These are phyloP conservation scores for Latrodectus elegans DNA, from an alignment of 2,888 invertebrate species.

Conservation along the genomic window DNA sequence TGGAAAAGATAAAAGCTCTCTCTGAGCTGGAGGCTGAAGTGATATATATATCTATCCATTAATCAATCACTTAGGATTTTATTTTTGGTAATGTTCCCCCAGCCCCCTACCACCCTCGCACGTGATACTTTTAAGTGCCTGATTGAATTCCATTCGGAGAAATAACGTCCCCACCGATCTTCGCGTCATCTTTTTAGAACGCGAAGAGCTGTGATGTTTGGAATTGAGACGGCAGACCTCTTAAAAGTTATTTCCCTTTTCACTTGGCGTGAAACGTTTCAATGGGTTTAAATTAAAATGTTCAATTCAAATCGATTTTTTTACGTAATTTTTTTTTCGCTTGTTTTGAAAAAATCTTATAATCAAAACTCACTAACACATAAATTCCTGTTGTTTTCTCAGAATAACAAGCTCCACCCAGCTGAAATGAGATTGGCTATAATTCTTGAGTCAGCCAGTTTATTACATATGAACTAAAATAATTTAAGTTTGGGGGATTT, in stretches of 20 bases:
- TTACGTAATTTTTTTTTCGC: too few species aligned
- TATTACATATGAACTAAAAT: too few species aligned
- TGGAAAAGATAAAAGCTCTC: constrained; percentile 54
- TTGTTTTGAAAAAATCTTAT: neutral
- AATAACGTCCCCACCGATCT: constrained; percentile 5
- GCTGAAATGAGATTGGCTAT: constrained; percentile 15
- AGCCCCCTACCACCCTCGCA: neutral
- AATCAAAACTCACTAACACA: constrained; percentile 31
- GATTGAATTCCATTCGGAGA: constrained; percentile 42
- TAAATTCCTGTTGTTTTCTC: constrained; percentile 42
- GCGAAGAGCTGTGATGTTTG: constrained; percentile 51
- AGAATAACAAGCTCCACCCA: constrained; percentile 11
- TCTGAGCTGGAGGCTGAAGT: constrained; percentile 24
- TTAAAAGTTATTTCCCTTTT: constrained; percentile 46
- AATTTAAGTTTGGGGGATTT: too few species aligned
- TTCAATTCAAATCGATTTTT: constrained; percentile 45
- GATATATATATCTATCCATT: constrained; percentile 53
- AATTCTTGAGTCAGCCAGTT: too few species aligned
- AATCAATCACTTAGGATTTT: constrained; percentile 65
- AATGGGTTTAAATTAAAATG: constrained; percentile 61
- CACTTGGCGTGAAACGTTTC: constrained; percentile 31
- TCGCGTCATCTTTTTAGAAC: constrained; percentile 50
- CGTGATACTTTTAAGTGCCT: constrained; percentile 61
- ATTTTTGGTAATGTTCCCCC: constrained; percentile 31
- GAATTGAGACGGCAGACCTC: constrained; percentile 12